A percentile compares a stretch with the other conserved stretches of the same genome.
Evolutionary conservation across 2,113 vertebrate species (phyloP).

Genomic region (Capricornis sumatraensis): DNA sequence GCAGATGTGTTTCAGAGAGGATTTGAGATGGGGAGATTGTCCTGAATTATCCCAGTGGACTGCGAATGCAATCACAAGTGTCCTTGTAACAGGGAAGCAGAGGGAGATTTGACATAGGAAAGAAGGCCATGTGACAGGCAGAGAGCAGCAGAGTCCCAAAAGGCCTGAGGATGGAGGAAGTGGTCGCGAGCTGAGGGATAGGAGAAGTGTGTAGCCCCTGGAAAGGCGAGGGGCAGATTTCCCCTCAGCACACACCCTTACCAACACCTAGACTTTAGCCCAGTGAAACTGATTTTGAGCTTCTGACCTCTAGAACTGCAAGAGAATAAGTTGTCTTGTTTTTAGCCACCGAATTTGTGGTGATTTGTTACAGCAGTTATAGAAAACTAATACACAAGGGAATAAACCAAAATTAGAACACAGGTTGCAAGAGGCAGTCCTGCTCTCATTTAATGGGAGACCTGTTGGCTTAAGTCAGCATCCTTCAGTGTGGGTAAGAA

Average conservation of each 20-base stretch:
- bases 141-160: not conserved
- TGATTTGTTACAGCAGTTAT: not conserved
- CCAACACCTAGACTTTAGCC: not conserved
- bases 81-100: not conserved
- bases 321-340: not conserved
- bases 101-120: not conserved
- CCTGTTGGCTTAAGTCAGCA: not conserved
- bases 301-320: not conserved
- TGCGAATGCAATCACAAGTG: not conserved
- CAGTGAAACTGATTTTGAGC: not conserved
- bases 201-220: not conserved
- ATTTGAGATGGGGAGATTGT: not conserved
- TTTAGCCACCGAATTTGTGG: not conserved
- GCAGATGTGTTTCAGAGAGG: not conserved
- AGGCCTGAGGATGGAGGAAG: not conserved
- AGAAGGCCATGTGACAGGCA: not conserved
- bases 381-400: not conserved
- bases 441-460: not conserved
- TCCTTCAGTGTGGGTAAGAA: not conserved
- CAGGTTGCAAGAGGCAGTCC: not conserved
- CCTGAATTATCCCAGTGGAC: not conserved
- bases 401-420: not conserved
- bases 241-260: not conserved
- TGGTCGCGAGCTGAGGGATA: accelerated
- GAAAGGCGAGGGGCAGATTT: not conserved